Evolutionary conservation across 2,888 invertebrate species (phyloP).

Genomic region (Noctua janthina): DNA sequence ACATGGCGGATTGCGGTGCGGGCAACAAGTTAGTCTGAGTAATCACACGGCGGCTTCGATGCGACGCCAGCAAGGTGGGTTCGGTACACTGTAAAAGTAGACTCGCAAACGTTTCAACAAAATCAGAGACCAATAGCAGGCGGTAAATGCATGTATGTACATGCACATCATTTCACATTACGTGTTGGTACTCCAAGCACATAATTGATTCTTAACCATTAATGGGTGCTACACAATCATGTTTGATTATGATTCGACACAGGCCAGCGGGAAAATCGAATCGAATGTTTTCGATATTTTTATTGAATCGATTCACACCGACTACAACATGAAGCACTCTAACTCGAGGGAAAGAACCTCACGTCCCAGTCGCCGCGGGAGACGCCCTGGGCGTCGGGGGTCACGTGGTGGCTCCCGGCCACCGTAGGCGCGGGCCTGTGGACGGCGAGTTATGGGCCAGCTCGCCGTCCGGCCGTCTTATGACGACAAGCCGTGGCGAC

Average conservation of each 20-base stretch:
- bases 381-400: too few species aligned
- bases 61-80: neutral
- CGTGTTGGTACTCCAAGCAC: neutral
- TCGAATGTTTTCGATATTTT: neutral
- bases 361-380: too few species aligned
- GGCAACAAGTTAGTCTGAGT: slow-evolving; percentile 53
- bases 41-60: neutral
- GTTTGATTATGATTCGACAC: neutral
- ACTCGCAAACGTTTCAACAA: neutral
- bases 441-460: too few species aligned
- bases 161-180: neutral
- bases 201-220: neutral
- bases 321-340: neutral
- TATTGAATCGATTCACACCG: neutral
- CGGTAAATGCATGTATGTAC: neutral
- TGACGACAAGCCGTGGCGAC: too few species aligned
- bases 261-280: neutral
- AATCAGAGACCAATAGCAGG: neutral
- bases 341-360: too few species aligned
- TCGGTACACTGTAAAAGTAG: neutral
- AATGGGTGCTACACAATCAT: neutral
- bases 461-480: too few species aligned
- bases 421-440: too few species aligned
- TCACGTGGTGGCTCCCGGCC: too few species aligned
- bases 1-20: slow-evolving; percentile 37